phyloP scores from a whole-genome alignment of 2,113 vertebrate genomes.

The Numida meleagris region DNA sequence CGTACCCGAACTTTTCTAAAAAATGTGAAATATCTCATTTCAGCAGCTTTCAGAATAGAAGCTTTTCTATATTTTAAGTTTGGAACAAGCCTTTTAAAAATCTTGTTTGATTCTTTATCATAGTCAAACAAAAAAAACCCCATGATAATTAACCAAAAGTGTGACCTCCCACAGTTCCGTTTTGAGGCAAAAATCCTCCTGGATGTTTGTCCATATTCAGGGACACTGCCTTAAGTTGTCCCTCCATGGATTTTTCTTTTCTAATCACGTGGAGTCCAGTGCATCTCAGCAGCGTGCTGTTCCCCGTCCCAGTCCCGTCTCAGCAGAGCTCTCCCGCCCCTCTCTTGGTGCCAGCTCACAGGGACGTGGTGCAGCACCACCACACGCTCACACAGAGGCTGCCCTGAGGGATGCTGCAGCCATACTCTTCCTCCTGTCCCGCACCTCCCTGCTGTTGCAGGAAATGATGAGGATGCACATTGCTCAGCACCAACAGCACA shows the following conservation, averaged over 20 bases:
- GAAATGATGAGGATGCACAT: not conserved
- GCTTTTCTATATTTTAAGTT: not conserved
- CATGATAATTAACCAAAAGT: not conserved
- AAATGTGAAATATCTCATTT: not conserved
- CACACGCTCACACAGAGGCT: not conserved
- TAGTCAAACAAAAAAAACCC: not conserved
- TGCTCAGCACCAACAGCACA: not conserved
- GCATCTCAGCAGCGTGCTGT: not conserved
- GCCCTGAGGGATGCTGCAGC: fast-evolving
- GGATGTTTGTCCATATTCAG: not conserved
- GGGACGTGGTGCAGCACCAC: not conserved
- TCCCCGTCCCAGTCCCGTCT: not conserved
- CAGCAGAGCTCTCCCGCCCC: not conserved
- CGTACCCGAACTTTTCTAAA: not conserved
- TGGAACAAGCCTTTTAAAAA: not conserved
- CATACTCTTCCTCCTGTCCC: not conserved
- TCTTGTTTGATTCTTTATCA: not conserved
- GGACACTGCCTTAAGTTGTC: not conserved
- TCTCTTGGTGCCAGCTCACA: not conserved
- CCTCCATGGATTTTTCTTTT: not conserved
- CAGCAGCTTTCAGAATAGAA: not conserved
- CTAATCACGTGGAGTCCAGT: not conserved
- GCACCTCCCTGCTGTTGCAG: fast-evolving
- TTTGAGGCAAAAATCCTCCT: not conserved
- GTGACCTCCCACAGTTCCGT: not conserved